Evolutionary conservation across 2,113 vertebrate species (phyloP), one percentile per base, ranked within the genome.

Genomic region (Malaclemys terrapin): DNA sequence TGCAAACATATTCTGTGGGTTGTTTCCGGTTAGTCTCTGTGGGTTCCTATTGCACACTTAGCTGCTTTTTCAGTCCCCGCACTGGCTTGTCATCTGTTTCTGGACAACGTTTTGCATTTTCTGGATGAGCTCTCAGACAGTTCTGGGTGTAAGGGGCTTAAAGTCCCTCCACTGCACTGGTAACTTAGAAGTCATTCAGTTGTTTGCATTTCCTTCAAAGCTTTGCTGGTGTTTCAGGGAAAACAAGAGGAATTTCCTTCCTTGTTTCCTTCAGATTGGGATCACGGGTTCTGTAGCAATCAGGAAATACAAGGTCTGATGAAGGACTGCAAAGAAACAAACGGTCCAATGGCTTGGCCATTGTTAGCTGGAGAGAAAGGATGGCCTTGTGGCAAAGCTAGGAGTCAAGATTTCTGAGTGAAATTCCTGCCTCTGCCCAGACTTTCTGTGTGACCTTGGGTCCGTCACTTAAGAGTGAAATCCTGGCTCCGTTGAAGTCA

Each of bases 1-100:
- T 87, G 92, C 90, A 95, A 72, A 96, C 89, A 93, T 91, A 95
- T 96, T 96, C 94, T n/a, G 85, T 52, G 93, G 94, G 47, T 47
- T 85, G 82, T 27, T 89, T 19, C 91, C 84, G 89, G 93, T 96
- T 91, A 11, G 75, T 86, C 95, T 84, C 94, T 89, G 96, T n/a
- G 96, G 95, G 78, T 53, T 96, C 62, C 4, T 0, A 92, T 91
- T 96, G 95, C 93, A 92, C 93, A 0, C 72, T 94, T 62, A 94
- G 91, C 95, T 75, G 93, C 88, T 24, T 8, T 84, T 65, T 87
- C 84, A 27, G 1, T 92, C 89, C 93, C 96, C 89, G 52, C 85
- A 87, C 82, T 49, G 76, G 20, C 91, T 82, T 5, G 80, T 84
- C 89, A 57, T 65, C 59, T 1, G 3, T 45, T 8, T 25, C 86